Conservation (phyloP, 2,888 invertebrate genomes). For the Andrena praecox region DNA sequence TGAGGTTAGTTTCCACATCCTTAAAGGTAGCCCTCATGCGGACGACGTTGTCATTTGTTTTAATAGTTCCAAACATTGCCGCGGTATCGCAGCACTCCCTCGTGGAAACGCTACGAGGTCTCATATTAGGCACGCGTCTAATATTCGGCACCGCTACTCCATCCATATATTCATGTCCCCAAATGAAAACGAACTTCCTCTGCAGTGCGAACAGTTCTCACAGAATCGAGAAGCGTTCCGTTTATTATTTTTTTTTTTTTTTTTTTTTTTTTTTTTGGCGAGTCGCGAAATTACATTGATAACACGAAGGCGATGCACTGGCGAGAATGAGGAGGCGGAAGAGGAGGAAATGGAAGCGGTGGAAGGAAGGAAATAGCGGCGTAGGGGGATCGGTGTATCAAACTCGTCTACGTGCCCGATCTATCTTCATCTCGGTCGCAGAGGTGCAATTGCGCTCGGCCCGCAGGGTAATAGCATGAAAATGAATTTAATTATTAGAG, state of each 20-base stretch:
- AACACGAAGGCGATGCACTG: neutral
- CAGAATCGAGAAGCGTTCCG: neutral
- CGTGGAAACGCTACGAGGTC: too few species aligned
- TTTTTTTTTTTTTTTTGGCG: neutral
- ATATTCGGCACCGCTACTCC: too few species aligned
- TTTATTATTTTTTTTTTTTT: conserved; percentile 10
- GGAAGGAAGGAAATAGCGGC: neutral
- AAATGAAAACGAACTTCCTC: too few species aligned
- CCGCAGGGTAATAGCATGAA: conserved; percentile 27
- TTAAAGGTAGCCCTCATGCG: too few species aligned
- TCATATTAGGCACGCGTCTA: too few species aligned
- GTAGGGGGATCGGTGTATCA: neutral
- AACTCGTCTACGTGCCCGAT: conserved; percentile 5
- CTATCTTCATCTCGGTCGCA: neutral
- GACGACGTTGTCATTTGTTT: too few species aligned
- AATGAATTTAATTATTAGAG: conserved; percentile 59
- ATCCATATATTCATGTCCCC: too few species aligned
- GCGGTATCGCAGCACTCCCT: too few species aligned
- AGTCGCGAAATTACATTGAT: conserved; percentile 22
- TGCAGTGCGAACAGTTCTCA: too few species aligned
- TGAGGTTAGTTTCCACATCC: too few species aligned
- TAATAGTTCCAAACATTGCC: too few species aligned
- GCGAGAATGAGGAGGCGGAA: neutral
- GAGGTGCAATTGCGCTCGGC: neutral
- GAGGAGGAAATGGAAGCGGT: neutral